Evolutionary conservation across 2,888 invertebrate species (phyloP).

Genomic region (Papilio gigon): DNA sequence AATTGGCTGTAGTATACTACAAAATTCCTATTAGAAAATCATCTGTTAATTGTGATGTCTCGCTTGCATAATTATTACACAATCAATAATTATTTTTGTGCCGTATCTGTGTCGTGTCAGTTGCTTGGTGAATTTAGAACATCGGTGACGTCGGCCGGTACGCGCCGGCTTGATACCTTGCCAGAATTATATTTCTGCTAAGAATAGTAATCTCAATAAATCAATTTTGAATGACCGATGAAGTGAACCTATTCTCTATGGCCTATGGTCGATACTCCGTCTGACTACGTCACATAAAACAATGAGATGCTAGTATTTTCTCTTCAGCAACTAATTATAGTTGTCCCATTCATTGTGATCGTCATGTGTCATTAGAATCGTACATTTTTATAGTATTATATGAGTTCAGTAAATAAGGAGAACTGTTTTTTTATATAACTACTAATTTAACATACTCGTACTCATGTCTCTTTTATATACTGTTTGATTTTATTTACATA

Average conservation of each 20-base stretch:
- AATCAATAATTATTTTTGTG: conserved; percentile 32
- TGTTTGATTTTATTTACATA: neutral
- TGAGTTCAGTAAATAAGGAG: too few species aligned
- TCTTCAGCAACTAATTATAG: neutral
- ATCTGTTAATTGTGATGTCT: neutral
- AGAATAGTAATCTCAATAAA: conserved; percentile 15
- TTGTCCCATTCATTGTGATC: too few species aligned
- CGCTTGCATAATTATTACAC: conserved; percentile 21
- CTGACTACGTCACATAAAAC: neutral
- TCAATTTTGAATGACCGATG: conserved; percentile 23
- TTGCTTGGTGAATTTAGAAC: conserved; percentile 31
- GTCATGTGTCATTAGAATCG: too few species aligned
- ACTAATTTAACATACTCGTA: too few species aligned
- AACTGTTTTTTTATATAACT: too few species aligned
- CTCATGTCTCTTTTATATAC: neutral
- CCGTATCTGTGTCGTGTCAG: conserved; percentile 28
- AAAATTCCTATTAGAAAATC: too few species aligned
- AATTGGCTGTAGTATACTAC: too few species aligned
- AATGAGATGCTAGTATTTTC: neutral
- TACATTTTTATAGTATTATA: too few species aligned
- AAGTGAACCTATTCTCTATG: neutral
- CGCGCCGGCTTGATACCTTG: conserved; percentile 24
- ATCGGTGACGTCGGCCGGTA: conserved; percentile 31
- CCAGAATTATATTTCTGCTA: conserved; percentile 15
- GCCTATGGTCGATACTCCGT: neutral